Conservation (phyloP, 2,113 vertebrate species). For the Illadopsis cleaveri region DNA sequence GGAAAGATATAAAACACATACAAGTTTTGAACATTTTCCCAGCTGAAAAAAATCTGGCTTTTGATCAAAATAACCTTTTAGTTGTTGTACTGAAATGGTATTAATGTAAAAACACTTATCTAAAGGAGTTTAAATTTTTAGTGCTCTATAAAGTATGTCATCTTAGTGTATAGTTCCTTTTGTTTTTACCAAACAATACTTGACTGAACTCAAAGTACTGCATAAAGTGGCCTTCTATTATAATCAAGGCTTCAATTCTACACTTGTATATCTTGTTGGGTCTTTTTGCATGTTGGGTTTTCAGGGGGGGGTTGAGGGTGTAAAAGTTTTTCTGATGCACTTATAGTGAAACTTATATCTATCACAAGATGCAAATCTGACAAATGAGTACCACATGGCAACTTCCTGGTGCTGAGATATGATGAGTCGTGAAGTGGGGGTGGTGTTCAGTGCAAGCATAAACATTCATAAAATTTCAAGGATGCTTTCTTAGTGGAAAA, state of each 20-base stretch:
- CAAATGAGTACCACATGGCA: background rate
- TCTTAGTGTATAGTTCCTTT: background rate
- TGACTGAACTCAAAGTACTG: background rate
- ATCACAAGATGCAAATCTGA: background rate
- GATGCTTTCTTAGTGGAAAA: background rate
- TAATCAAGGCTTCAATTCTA: background rate
- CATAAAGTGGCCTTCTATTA: background rate
- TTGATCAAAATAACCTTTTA: background rate
- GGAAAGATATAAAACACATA: background rate
- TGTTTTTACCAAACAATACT: background rate
- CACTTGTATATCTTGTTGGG: background rate
- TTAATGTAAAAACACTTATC: background rate
- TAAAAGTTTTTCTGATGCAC: background rate
- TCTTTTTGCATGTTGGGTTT: background rate
- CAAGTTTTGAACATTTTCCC: background rate
- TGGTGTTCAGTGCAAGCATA: background rate
- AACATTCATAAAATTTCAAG: background rate
- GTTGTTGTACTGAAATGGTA: background rate
- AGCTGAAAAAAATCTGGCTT: background rate
- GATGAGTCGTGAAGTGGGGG: rapidly evolving
- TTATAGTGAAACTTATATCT: background rate
- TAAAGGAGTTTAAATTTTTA: background rate
- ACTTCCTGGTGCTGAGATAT: background rate
- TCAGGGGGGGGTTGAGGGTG: rapidly evolving
- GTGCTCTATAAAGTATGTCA: background rate